Evolutionary conservation across 2,113 vertebrate species (phyloP), one percentile per base, ranked within the genome.

Genomic region (Prunella fulvescens): DNA sequence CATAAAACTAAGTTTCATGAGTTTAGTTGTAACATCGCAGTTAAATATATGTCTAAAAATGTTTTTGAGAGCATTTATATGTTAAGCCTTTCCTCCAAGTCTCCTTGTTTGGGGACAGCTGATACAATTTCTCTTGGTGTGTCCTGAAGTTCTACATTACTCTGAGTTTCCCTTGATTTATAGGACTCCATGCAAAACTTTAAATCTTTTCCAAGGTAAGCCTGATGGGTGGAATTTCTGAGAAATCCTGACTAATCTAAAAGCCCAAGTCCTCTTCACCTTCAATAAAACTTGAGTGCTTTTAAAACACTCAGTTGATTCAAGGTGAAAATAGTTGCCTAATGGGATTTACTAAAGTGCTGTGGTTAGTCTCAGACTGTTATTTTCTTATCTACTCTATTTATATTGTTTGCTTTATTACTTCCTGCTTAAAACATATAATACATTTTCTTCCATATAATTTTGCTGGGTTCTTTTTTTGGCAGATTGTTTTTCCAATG

Each of bases 221-320:
- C 8, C 48, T n/a, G 20, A 24, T 64, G n/a, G 42, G 24, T 51
- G 40, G 51, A 83, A 93, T 88, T 94, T 94, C 93, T 88, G 80
- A 66, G 72, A 92, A 92, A 86, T 81, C 47, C 56, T 90, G 61
- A 90, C 74, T 82, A 82, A 86, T 73, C 69, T 94, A 78, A 92
- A 92, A 92, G 39, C 29, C 51, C 19, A 56, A 60, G 40, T 94
- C 28, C 44, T 29, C 14, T 84, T 95, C 69, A 22, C 28, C 76
- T 92, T 56, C 80, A 96, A 88, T 88, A 92, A 90, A 95, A 67
- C 19, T 40, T 53, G n/a, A 88, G 48, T 83, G 80, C 40, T 94
- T 86, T 90, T 81, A 86, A 94, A 92, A 74, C 28, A 73, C 40
- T 74, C 40, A 18, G 37, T 86, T 93, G 35, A 60, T 83, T 74